Conservation (phyloP, 2,888 invertebrate species). For the Metacarcinus magister region DNA sequence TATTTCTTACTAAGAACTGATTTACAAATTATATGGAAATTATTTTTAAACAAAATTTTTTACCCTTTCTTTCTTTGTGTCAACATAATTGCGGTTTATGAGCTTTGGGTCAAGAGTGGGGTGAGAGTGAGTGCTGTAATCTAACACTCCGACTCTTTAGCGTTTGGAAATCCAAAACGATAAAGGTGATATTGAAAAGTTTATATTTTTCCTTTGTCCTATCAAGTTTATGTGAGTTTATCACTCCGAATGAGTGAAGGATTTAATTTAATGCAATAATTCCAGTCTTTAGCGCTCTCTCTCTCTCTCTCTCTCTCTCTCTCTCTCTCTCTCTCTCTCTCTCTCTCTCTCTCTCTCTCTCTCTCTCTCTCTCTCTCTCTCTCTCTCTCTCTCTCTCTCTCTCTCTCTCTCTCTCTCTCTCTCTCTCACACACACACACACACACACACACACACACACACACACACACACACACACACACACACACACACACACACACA, state of each 20-base stretch:
- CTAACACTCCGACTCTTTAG: neutral
- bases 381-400: too few relatives aligned
- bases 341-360: neutral
- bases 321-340: neutral
- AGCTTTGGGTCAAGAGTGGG: neutral
- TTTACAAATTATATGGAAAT: too few relatives aligned
- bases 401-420: too few relatives aligned
- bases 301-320: conserved; percentile 3
- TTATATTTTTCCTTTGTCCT: neutral
- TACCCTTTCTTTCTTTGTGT: neutral
- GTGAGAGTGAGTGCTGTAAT: neutral
- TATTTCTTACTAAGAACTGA: too few relatives aligned
- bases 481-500: too few relatives aligned
- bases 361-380: too few relatives aligned
- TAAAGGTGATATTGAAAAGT: neutral
- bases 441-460: too few relatives aligned
- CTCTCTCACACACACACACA: too few relatives aligned
- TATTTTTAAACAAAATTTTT: too few relatives aligned
- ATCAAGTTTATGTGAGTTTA: neutral
- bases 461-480: too few relatives aligned
- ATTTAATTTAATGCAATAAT: neutral
- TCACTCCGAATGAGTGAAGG: neutral
- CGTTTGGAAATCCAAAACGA: neutral
- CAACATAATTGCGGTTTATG: neutral
- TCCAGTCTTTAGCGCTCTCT: neutral